A percentile compares a stretch with the other conserved stretches of the same genome.
Evolutionary conservation across 2,888 invertebrate species (phyloP).

Genomic region (Isoperla grammatica): DNA sequence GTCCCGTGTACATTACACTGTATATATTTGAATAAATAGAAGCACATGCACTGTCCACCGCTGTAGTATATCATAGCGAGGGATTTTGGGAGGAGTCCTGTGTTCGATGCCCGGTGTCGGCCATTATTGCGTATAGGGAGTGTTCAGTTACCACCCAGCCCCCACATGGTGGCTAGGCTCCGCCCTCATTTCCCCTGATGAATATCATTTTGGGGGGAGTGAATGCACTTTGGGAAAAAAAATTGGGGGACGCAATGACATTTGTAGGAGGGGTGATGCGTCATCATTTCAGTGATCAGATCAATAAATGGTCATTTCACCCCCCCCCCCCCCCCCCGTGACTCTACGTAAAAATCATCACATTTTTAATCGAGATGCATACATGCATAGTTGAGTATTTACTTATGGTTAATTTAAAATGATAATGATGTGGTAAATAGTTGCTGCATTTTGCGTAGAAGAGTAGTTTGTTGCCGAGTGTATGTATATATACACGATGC

Average conservation of each 20-base stretch:
- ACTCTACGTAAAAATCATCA: background rate
- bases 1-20: background rate
- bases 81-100: conserved; percentile 16
- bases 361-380: background rate
- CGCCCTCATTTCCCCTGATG: conserved; percentile 14
- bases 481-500: no score
- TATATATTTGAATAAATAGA: conserved; percentile 1
- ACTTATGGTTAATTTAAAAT: no score
- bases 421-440: background rate
- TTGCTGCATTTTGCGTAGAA: background rate
- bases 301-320: conserved; percentile 19
- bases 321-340: background rate
- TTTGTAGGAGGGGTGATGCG: conserved; percentile 11
- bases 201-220: conserved; percentile 17
- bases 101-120: conserved; percentile 27
- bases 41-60: background rate
- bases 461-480: background rate
- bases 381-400: no score
- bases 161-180: conserved; percentile 4
- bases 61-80: background rate
- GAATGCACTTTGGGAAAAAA: conserved; percentile 17
- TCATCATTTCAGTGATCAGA: conserved; percentile 16
- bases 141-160: conserved; percentile 23
- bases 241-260: conserved; percentile 16
- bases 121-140: conserved; percentile 26